Evolutionary conservation across 2,888 invertebrate genomes (phyloP).

Genomic region (Protophormia terraenovae): DNA sequence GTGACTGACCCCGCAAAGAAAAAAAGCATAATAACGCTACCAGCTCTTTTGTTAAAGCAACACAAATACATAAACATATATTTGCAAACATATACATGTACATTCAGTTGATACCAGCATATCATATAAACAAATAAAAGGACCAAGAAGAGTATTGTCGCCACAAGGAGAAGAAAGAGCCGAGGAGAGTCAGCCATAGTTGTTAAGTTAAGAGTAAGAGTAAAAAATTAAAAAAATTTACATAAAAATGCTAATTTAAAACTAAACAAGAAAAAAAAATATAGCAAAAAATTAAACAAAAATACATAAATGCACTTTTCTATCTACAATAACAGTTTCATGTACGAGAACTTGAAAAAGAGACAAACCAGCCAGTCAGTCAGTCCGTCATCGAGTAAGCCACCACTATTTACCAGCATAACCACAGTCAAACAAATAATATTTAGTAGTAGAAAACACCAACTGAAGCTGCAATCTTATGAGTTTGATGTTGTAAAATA

Average conservation of each 20-base stretch:
- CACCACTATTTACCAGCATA: too few relatives aligned
- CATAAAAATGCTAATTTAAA: constrained; percentile 56
- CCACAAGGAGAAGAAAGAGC: constrained; percentile 15
- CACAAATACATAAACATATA: not conserved
- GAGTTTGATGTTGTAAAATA: not conserved
- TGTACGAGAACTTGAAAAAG: not conserved
- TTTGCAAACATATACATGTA: constrained; percentile 12
- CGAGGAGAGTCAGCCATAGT: constrained; percentile 10
- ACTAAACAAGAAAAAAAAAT: not conserved
- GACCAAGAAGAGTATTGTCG: constrained; percentile 16
- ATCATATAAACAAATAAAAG: too few relatives aligned
- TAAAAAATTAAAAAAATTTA: constrained; percentile 27
- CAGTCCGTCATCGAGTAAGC: not conserved
- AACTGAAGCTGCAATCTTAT: too few relatives aligned
- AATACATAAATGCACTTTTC: not conserved
- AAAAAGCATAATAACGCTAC: constrained; percentile 48
- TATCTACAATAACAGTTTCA: not conserved
- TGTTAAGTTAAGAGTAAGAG: constrained; percentile 26
- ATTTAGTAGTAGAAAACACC: too few relatives aligned
- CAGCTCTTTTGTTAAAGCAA: constrained; percentile 38
- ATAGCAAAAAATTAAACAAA: not conserved
- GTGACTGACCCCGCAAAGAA: constrained; percentile 68
- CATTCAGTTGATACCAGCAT: too few relatives aligned
- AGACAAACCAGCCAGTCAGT: too few relatives aligned
- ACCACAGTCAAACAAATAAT: not conserved